phyloP scores from a whole-genome alignment of 1,140 invertebrate species.

The Drosophila saltans region DNA sequence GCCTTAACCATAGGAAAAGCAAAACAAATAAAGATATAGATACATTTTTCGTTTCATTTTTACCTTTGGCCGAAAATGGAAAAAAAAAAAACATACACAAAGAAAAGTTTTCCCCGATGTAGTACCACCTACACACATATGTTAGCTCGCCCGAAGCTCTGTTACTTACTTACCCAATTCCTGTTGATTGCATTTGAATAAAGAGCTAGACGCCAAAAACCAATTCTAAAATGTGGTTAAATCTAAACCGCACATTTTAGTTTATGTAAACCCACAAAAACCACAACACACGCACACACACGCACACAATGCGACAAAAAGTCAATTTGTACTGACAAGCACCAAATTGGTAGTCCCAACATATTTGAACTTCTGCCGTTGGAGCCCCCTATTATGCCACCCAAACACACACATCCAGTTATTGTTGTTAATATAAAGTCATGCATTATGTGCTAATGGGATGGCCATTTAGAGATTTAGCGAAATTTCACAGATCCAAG shows the following conservation, averaged over 20 bases:
- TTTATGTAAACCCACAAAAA: neutral
- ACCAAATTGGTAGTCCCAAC: neutral
- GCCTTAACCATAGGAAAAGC: conserved; percentile 33
- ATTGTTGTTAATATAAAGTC: conserved; percentile 16
- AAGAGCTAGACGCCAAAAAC: neutral
- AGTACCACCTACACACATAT: no score
- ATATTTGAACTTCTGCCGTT: no score
- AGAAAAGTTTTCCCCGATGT: conserved; percentile 29
- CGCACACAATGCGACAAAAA: neutral
- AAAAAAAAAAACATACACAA: conserved; percentile 9
- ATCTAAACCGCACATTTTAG: conserved; percentile 2
- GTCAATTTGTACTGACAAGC: neutral
- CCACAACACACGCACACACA: conserved; percentile 1
- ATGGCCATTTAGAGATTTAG: conserved; percentile 27
- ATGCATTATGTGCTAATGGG: conserved; percentile 47
- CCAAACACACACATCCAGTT: no score
- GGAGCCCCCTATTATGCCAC: no score
- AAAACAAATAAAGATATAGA: conserved; percentile 80
- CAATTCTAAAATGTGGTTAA: conserved; percentile 9
- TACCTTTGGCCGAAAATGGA: conserved; percentile 47
- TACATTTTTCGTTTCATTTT: conserved; percentile 71
- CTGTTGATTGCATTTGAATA: conserved; percentile 10
- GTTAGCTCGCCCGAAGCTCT: no score
- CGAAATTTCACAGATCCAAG: no score
- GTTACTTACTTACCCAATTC: conserved; percentile 2